Evolutionary conservation across 2,888 invertebrate genomes (phyloP).

Genomic region (Cheilosia vernalis): DNA sequence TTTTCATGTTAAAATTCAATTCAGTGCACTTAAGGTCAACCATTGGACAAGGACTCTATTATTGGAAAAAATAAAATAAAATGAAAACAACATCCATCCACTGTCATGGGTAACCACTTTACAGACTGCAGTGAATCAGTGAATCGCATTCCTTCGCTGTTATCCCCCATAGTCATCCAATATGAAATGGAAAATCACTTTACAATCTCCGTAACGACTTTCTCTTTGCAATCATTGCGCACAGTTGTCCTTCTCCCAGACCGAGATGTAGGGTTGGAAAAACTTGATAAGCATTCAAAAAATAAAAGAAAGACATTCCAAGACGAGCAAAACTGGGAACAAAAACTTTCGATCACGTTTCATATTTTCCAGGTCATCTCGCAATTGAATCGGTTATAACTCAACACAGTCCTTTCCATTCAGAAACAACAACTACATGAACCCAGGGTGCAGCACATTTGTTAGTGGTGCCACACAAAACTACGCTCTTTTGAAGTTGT

Average conservation of each 20-base stretch:
- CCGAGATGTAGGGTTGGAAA: constrained; percentile 2
- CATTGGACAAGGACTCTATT: background rate
- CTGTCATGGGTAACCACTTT: constrained; percentile 14
- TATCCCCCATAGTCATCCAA: constrained; percentile 12
- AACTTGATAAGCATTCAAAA: constrained; percentile 28
- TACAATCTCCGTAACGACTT: constrained; percentile 47
- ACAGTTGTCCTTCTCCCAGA: background rate
- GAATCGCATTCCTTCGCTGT: constrained; percentile 27
- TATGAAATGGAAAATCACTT: constrained; percentile 57
- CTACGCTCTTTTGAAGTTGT: constrained; percentile 20
- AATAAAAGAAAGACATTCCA: background rate
- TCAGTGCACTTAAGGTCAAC: background rate
- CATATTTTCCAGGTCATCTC: constrained; percentile 78
- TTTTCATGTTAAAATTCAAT: background rate
- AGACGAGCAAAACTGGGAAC: background rate
- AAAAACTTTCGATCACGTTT: constrained; percentile 77
- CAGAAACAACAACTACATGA: constrained; percentile 1
- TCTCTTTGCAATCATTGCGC: constrained; percentile 20
- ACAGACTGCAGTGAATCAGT: constrained; percentile 14
- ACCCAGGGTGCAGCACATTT: constrained; percentile 45
- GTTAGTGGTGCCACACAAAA: constrained; percentile 48
- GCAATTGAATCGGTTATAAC: constrained; percentile 72
- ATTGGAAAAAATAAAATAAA: background rate
- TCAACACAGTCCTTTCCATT: constrained; percentile 9
- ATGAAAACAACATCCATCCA: constrained; percentile 20